A percentile compares a stretch with the other conserved stretches of the same genome.
Evolutionary conservation across 2,888 invertebrate genomes (phyloP).

Genomic region (Shargacucullia verbasci): DNA sequence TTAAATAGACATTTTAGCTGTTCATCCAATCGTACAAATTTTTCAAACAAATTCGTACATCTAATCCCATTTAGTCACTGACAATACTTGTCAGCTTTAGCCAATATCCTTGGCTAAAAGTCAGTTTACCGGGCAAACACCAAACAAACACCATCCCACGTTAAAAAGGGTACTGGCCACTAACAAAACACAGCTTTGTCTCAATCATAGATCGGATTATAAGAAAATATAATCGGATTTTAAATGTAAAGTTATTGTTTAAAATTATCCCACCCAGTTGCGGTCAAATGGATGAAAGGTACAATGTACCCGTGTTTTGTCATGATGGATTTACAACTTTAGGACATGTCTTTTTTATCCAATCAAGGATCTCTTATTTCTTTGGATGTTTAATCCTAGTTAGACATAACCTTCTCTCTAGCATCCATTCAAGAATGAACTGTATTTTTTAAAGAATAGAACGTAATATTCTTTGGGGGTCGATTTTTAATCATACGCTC

Average conservation of each 20-base stretch:
- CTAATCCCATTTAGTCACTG: conserved; percentile 43
- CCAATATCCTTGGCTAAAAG: conserved; percentile 29
- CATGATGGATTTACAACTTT: conserved; percentile 54
- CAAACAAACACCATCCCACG: conserved; percentile 47
- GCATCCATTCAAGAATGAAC: conserved; percentile 17
- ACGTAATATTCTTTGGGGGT: conserved; percentile 3
- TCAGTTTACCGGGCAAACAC: conserved; percentile 50
- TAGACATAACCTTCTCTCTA: conserved; percentile 2
- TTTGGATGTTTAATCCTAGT: conserved; percentile 34
- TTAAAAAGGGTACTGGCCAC: conserved; percentile 66
- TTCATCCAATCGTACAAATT: conserved; percentile 31
- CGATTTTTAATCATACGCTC: conserved; percentile 21
- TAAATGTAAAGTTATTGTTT: conserved; percentile 79
- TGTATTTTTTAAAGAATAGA: background rate
- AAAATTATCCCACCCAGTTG: conserved; percentile 74
- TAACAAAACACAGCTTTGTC: conserved; percentile 72
- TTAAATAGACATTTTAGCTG: conserved; percentile 25
- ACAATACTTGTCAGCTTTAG: conserved; percentile 44
- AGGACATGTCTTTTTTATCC: conserved; percentile 51
- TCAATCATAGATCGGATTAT: conserved; percentile 66
- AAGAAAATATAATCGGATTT: conserved; percentile 81
- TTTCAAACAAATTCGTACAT: conserved; percentile 14
- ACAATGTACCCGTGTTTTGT: conserved; percentile 52
- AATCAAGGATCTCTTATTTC: conserved; percentile 44
- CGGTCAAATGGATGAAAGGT: conserved; percentile 33